Evolutionary conservation across 2,797 vertebrate species (phyloP).

Genomic region (Delichon dasypus): DNA sequence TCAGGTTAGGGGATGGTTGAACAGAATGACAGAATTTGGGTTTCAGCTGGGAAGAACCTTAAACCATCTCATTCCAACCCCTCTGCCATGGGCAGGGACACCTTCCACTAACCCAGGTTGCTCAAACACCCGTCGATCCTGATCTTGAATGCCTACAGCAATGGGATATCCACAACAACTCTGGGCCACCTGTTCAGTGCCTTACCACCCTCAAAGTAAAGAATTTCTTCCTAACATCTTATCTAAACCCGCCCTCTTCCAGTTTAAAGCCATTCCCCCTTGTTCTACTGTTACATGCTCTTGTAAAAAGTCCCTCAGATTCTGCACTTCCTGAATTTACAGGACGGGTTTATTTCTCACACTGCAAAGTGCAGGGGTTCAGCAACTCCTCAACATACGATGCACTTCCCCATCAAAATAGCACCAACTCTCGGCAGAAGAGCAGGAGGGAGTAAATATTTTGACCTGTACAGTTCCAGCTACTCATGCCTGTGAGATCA

Average conservation of each 20-base stretch:
- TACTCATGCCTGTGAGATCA: not conserved
- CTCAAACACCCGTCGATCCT: not conserved
- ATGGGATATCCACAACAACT: too few species aligned
- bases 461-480: not conserved
- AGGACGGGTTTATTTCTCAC: not conserved
- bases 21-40: not conserved
- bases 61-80: not conserved
- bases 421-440: not conserved
- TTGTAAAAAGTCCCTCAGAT: not conserved
- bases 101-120: not conserved
- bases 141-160: not conserved
- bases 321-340: not conserved
- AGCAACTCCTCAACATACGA: not conserved
- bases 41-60: not conserved
- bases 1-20: not conserved
- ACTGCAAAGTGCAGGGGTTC: not conserved
- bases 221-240: not conserved
- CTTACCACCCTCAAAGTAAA: not conserved
- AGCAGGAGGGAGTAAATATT: not conserved
- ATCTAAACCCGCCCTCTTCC: not conserved
- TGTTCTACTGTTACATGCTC: not conserved
- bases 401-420: not conserved
- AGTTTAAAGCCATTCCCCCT: not conserved
- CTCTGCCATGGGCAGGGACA: not conserved
- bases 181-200: not conserved